Percentiles rank a stretch among this genome's conserved stretches.
These are phyloP conservation scores for Pantelozetes paolii DNA, from an alignment of 2,888 invertebrate species.

Conservation along the genomic window DNA sequence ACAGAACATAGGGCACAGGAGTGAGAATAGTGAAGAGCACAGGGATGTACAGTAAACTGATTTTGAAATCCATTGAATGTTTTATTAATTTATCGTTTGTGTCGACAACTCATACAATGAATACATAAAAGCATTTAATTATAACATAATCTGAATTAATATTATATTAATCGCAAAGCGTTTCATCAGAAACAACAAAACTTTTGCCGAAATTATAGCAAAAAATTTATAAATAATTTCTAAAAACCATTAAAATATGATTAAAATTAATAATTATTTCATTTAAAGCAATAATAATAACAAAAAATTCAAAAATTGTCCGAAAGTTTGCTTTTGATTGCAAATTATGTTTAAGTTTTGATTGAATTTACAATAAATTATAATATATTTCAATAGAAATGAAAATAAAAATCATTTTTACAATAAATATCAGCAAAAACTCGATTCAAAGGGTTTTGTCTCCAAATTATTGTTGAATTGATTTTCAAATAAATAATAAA, in stretches of 20 bases:
- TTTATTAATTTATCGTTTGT: not conserved
- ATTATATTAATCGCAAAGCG: not conserved
- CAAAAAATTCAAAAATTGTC: not conserved
- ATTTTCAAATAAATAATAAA: slow-evolving; percentile 1
- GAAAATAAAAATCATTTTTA: not conserved
- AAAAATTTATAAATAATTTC: slow-evolving; percentile 4
- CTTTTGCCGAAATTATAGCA: slow-evolving; percentile 1
- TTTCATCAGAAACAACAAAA: slow-evolving; percentile 33
- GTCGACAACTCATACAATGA: not conserved
- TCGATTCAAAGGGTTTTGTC: slow-evolving; percentile 5
- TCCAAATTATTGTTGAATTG: not conserved
- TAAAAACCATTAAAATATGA: not conserved
- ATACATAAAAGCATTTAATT: slow-evolving; percentile 9
- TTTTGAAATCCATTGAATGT: not conserved
- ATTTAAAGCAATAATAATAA: not conserved
- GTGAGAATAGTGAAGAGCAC: no score
- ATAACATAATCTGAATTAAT: not conserved
- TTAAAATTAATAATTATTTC: not conserved
- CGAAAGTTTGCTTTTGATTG: not conserved
- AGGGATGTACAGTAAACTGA: no score
- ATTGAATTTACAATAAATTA: no score
- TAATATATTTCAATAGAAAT: no score
- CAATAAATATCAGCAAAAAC: slow-evolving; percentile 14
- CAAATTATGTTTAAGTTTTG: not conserved
- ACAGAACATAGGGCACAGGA: no score